Evolutionary conservation across 2,888 invertebrate species (phyloP), one percentile per base, ranked within the genome.

Genomic region (Celastrina argiolus): DNA sequence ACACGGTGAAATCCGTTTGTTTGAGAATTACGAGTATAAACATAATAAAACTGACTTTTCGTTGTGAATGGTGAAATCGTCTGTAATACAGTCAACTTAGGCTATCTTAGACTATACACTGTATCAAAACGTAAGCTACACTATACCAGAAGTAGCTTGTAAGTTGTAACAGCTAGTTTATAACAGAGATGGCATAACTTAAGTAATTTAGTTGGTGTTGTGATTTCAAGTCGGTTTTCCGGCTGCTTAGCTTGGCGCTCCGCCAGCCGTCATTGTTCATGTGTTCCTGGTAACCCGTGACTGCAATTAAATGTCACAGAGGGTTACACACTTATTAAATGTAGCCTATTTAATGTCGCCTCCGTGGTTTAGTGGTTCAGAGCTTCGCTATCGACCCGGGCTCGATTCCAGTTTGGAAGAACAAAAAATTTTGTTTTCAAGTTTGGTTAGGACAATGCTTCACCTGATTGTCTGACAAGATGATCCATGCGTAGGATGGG

Each of bases 241-340:
- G 51, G 22, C 61, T 61, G 61, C 63, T 63, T 63, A 63, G 51
- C 51, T 12, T 51, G 51, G 51, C 51, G 22, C 22, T 8, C 22
- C 51, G 61, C 16, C 61, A 61, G 18, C 36, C 34, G 16, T 59
- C 31, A 31, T 31, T 59, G 36, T 39, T 18, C 22, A 39, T 31
- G 39, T 3, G 14, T 4, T 61, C 22, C 51, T 51, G 22, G 51
- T 51, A 51, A 6, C 22, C 51, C 51, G 51, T 51, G 22, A 51
- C 36, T 36, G 36, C 51, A 51, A 51, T 51, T 58, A 58, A 66
- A 41, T 42, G n/a, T 64, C 67, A 68, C 69, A 66, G 69, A 73
- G 71, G 73, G n/a, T n/a, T n/a, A n/a, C n/a, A n/a, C n/a, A n/a
- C n/a, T n/a, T 66, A 73, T 71, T 69, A 68, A 67, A 70, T 8